A percentile compares a stretch with the other conserved stretches of the same genome.
Conservation (phyloP, 1,140 invertebrate genomes). For the Nebria ingens region DNA sequence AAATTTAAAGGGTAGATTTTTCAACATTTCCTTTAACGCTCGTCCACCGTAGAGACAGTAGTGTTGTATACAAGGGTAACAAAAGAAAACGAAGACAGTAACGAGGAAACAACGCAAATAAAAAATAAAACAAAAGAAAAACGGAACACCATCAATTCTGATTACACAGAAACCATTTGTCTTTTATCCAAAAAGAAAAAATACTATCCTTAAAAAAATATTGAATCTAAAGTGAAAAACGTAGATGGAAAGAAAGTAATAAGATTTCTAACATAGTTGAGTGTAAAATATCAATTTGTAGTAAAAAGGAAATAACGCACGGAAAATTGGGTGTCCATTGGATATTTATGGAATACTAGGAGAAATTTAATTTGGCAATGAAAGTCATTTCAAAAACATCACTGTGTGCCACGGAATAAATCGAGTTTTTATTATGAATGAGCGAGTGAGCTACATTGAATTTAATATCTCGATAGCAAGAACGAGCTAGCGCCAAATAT, state of each 20-base stretch:
- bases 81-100: not conserved
- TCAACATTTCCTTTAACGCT: too few relatives aligned
- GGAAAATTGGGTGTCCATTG: not conserved
- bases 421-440: not conserved
- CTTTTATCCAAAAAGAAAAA: constrained; percentile 3
- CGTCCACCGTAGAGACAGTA: too few relatives aligned
- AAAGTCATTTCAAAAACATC: not conserved
- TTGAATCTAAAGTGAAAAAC: too few relatives aligned
- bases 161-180: constrained; percentile 8
- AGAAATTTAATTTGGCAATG: not conserved
- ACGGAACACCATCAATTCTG: constrained; percentile 4
- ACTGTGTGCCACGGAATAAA: not conserved
- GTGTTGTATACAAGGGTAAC: too few relatives aligned
- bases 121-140: constrained; percentile 9
- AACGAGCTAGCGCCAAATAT: too few relatives aligned
- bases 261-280: not conserved
- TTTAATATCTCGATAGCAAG: too few relatives aligned
- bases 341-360: not conserved
- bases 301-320: constrained; percentile 3
- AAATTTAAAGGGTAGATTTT: too few relatives aligned
- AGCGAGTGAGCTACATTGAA: not conserved
- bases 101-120: constrained; percentile 3
- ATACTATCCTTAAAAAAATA: not conserved
- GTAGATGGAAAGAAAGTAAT: not conserved
- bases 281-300: constrained; percentile 1